Percentiles rank a stretch among this genome's conserved stretches.
Evolutionary conservation across 92 coral and sea anemone genomes (phyloP).

Genomic region (Porites cylindrica): DNA sequence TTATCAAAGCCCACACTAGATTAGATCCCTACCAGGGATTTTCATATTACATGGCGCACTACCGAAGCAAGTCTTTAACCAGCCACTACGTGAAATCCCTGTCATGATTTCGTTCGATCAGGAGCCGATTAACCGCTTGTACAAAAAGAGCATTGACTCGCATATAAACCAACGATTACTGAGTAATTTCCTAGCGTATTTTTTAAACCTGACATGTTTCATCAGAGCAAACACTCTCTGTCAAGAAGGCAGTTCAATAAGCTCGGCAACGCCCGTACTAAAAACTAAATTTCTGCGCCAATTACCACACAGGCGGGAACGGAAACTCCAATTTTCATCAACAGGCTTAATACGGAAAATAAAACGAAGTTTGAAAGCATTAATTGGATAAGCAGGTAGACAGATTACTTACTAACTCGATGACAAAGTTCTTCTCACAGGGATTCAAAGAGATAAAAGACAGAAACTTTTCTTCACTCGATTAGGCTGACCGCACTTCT

Average conservation of each 20-base stretch:
- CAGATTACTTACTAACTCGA: constrained; percentile 18
- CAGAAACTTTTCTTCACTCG: background rate
- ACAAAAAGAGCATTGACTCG: too few species aligned
- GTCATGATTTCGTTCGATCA: too few species aligned
- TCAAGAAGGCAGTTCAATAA: constrained; percentile 18
- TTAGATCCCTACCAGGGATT: too few species aligned
- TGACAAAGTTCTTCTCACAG: background rate
- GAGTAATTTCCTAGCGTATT: too few species aligned
- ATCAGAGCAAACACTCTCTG: background rate
- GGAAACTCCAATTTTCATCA: background rate
- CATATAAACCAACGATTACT: too few species aligned
- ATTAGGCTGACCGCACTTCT: constrained; percentile 8
- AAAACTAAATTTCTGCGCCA: background rate
- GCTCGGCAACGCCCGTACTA: constrained; percentile 13
- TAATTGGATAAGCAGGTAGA: constrained; percentile 21
- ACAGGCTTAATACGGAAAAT: background rate
- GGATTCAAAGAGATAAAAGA: background rate
- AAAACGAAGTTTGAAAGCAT: constrained; percentile 7
- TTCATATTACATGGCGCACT: too few species aligned
- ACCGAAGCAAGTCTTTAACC: too few species aligned
- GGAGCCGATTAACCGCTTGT: too few species aligned
- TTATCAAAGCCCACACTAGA: too few species aligned
- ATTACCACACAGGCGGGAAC: background rate
- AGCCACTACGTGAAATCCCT: too few species aligned
- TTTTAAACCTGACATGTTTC: too few species aligned